Evolutionary conservation across 2,797 vertebrate genomes (phyloP).

Genomic region (Pogoniulus pusillus): DNA sequence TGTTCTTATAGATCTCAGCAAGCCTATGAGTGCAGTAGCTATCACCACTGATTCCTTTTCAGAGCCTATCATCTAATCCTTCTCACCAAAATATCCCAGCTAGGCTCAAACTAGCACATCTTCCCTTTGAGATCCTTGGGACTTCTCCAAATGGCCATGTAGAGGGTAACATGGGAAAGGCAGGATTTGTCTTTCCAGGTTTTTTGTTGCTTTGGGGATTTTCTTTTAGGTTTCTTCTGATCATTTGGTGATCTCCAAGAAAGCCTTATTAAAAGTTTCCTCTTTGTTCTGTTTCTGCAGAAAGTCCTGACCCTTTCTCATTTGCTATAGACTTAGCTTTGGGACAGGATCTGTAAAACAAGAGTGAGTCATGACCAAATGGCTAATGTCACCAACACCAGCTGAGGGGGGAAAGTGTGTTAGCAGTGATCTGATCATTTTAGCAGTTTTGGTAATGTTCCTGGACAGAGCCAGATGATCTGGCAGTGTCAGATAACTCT

Average conservation of each 20-base stretch:
- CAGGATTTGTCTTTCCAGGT: not conserved
- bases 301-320: constrained; percentile 32
- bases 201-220: not conserved
- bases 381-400: not conserved
- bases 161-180: not conserved
- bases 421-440: not conserved
- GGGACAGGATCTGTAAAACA: not conserved
- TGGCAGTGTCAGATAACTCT: not conserved
- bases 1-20: too few species aligned
- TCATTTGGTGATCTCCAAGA: not conserved
- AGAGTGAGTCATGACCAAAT: not conserved
- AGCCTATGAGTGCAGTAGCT: too few species aligned
- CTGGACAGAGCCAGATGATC: not conserved
- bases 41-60: too few species aligned
- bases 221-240: not conserved
- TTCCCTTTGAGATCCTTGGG: not conserved
- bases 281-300: not conserved
- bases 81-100: too few species aligned
- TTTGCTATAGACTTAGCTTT: constrained; percentile 18
- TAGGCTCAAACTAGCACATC: too few species aligned
- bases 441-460: not conserved
- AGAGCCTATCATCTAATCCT: too few species aligned
- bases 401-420: not conserved
- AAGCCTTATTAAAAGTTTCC: constrained; percentile 25
- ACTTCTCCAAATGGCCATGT: not conserved